Percentiles rank a stretch among this genome's conserved stretches.
These are phyloP conservation scores for Pseudocheirus occidentalis DNA, from an alignment of 2,797 vertebrate genomes.

Conservation along the genomic window DNA sequence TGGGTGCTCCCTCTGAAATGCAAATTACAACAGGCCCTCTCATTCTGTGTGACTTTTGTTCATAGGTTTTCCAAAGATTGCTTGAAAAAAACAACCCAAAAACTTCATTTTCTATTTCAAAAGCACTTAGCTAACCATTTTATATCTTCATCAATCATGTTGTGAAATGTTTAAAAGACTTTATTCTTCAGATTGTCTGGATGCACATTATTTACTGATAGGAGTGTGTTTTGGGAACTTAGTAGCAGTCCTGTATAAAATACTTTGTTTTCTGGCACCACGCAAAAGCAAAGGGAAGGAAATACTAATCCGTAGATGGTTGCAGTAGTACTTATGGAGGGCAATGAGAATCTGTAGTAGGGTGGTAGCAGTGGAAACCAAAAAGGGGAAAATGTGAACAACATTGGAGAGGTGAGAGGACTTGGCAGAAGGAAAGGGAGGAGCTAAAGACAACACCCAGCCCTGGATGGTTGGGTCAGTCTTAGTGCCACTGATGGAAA, in stretches of 20 bases:
- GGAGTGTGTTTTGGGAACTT: background rate
- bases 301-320: background rate
- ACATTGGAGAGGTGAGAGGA: background rate
- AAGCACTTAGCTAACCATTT: background rate
- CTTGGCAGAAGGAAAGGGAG: background rate
- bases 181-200: background rate
- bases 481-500: background rate
- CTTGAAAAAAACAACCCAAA: conserved; percentile 2
- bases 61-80: background rate
- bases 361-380: background rate
- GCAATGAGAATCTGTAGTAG: background rate
- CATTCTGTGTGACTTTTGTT: background rate
- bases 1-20: background rate
- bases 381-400: background rate
- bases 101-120: conserved; percentile 7
- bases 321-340: background rate
- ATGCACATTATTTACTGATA: background rate
- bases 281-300: background rate
- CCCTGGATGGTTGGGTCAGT: background rate
- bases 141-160: background rate
- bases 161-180: background rate
- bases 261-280: background rate
- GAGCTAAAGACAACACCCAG: background rate
- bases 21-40: background rate
- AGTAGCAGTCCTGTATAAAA: background rate